Evolutionary conservation across 2,797 vertebrate species (phyloP).

Genomic region (Alcedo atthis): DNA sequence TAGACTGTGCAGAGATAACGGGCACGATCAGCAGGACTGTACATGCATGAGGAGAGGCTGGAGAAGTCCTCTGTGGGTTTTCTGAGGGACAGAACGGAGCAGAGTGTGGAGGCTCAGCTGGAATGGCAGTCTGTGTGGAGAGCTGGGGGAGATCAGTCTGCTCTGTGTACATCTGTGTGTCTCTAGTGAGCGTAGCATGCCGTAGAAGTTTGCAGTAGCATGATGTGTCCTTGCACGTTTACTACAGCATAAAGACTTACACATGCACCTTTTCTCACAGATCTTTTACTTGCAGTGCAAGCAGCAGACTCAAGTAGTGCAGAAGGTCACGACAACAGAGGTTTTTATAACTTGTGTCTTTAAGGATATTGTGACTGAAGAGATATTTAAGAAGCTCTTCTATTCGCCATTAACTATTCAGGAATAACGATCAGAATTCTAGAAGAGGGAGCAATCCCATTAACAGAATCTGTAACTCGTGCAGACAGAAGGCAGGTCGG

Average conservation of each 20-base stretch:
- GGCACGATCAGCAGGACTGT: background rate
- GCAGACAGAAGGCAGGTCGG: conserved; percentile 80
- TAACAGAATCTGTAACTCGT: conserved; percentile 73
- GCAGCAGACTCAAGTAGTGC: conserved; percentile 82
- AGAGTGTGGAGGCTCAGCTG: background rate
- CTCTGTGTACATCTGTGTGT: background rate
- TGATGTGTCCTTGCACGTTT: conserved; percentile 39
- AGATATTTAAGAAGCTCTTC: conserved; percentile 78
- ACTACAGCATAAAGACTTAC: conserved; percentile 58
- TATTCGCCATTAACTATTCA: conserved; percentile 70
- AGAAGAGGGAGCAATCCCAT: conserved; percentile 71
- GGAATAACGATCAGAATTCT: conserved; percentile 73
- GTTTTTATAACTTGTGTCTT: conserved; percentile 79
- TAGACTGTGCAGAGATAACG: background rate
- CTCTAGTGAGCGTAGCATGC: background rate
- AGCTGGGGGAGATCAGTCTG: background rate
- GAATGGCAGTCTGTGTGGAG: conserved; percentile 20
- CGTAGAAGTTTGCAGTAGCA: background rate
- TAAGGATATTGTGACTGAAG: conserved; percentile 75
- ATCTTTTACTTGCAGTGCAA: conserved; percentile 77
- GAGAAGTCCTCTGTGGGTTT: background rate
- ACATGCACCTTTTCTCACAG: conserved; percentile 76
- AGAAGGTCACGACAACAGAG: conserved; percentile 73
- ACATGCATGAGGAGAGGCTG: conserved; percentile 6
- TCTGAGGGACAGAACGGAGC: conserved; percentile 2